Conservation (phyloP, 2,113 vertebrate species). For the Geococcyx californianus region DNA sequence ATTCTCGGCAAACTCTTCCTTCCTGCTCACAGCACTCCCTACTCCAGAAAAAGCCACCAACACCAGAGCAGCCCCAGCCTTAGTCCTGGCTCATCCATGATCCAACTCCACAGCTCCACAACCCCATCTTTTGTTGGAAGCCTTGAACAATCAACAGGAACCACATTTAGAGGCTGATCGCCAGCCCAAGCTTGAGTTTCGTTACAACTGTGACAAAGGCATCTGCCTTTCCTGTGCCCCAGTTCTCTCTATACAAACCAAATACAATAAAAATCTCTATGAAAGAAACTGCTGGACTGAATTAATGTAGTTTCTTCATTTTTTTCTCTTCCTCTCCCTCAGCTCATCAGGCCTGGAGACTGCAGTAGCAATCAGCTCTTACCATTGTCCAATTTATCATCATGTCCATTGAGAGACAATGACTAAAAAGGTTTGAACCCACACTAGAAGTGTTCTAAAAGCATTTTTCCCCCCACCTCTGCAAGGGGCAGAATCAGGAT, state of each 20-base stretch:
- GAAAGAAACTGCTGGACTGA: neutral
- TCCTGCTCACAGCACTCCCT: neutral
- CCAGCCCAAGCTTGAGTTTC: neutral
- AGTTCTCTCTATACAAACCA: neutral
- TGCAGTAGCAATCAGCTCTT: neutral
- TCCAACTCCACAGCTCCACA: neutral
- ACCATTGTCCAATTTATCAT: neutral
- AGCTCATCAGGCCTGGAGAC: neutral
- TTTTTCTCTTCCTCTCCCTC: rapidly evolving
- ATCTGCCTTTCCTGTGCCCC: neutral
- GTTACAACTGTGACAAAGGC: neutral
- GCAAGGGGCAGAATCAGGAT: neutral
- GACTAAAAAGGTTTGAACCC: neutral
- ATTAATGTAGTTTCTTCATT: neutral
- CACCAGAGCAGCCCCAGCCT: neutral
- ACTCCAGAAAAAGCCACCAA: rapidly evolving
- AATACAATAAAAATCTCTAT: neutral
- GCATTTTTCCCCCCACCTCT: neutral
- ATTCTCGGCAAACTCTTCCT: neutral
- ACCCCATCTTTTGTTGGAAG: neutral
- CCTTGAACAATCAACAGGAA: neutral
- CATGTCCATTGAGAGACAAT: neutral
- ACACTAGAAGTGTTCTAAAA: neutral
- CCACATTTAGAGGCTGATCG: neutral
- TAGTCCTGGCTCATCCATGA: neutral